These are phyloP conservation scores for Panopea generosa DNA, from an alignment of 2,888 invertebrate species.

Conservation along the genomic window DNA sequence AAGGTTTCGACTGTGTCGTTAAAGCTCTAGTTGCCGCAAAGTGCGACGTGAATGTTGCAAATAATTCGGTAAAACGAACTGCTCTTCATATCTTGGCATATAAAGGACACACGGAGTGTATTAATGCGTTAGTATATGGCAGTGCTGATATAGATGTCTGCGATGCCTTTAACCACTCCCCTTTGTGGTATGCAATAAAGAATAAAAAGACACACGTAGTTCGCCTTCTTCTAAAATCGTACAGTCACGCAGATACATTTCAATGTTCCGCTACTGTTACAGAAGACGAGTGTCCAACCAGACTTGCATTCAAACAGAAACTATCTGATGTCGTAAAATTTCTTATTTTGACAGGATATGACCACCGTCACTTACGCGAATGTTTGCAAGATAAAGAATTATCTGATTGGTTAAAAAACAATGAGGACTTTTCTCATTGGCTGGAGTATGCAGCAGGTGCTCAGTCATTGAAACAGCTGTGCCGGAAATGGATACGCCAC, in stretches of 20 bases:
- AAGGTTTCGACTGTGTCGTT: constrained; percentile 81
- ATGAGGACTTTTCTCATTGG: constrained; percentile 74
- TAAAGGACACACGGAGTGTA: constrained; percentile 80
- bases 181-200: constrained; percentile 81
- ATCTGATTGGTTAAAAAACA: constrained; percentile 53
- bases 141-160: constrained; percentile 77
- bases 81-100: constrained; percentile 81
- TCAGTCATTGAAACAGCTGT: constrained; percentile 77
- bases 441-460: constrained; percentile 73
- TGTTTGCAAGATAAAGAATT: constrained; percentile 62
- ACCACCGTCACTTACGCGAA: constrained; percentile 69
- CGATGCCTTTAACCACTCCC: constrained; percentile 73
- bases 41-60: constrained; percentile 78
- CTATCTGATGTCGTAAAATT: constrained; percentile 75
- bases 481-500: constrained; percentile 79
- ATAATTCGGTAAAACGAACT: constrained; percentile 69
- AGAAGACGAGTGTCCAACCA: constrained; percentile 69
- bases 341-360: constrained; percentile 80
- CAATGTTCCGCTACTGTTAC: constrained; percentile 66
- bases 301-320: constrained; percentile 71
- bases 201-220: constrained; percentile 75
- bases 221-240: constrained; percentile 76
- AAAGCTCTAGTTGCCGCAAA: constrained; percentile 69
- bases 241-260: constrained; percentile 77
- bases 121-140: constrained; percentile 72